Evolutionary conservation across 1,140 invertebrate genomes (phyloP).

Genomic region (Bombus fervidus): DNA sequence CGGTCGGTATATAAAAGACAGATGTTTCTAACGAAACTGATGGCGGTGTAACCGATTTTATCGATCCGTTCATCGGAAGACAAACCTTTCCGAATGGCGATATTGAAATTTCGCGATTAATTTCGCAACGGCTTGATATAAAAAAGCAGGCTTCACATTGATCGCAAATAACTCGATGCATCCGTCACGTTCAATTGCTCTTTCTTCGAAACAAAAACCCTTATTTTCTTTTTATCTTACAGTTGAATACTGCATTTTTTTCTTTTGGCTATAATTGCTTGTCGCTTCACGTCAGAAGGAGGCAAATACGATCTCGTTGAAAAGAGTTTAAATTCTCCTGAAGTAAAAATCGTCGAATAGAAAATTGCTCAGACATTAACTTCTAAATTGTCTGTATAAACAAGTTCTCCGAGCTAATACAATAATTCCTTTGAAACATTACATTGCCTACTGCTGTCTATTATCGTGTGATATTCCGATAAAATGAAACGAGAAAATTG

Average conservation of each 20-base stretch:
- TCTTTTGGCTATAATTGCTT: not conserved
- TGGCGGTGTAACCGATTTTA: not conserved
- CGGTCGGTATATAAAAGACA: constrained; percentile 21
- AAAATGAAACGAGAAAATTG: not conserved
- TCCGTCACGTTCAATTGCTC: not conserved
- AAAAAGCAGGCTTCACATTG: not conserved
- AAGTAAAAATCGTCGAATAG: not conserved
- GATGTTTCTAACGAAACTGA: constrained; percentile 34
- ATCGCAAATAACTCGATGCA: not conserved
- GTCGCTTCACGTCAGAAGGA: not conserved
- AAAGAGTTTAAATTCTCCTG: not conserved
- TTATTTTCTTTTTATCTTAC: not conserved
- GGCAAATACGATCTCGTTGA: not conserved
- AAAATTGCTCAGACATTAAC: not conserved
- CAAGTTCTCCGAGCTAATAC: not conserved
- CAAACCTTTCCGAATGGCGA: not conserved
- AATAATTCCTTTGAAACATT: not conserved
- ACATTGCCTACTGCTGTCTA: no score
- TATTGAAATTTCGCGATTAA: not conserved
- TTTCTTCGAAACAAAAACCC: not conserved
- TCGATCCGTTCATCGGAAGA: not conserved
- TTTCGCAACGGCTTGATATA: no score
- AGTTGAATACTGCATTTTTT: not conserved
- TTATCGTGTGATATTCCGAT: not conserved
- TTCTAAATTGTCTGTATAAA: not conserved